A percentile compares a stretch with the other conserved stretches of the same genome.
Evolutionary conservation across 2,113 vertebrate species (phyloP).

Genomic region (Oreotrochilus melanogaster): DNA sequence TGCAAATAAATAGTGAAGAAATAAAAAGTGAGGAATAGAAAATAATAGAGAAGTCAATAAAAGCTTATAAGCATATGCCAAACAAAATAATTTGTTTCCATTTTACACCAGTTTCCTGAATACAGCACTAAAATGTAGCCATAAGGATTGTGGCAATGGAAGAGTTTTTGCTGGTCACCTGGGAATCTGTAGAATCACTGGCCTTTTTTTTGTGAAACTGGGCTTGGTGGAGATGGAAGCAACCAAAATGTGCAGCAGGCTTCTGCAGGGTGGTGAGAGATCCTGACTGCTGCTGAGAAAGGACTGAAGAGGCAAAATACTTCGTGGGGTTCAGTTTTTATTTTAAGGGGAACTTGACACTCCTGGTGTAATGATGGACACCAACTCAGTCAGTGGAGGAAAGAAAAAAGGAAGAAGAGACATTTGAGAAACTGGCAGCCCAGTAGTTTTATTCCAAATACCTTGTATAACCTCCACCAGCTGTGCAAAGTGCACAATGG

Average conservation of each 20-base stretch:
- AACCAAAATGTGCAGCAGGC: background rate
- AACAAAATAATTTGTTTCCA: background rate
- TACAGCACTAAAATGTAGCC: background rate
- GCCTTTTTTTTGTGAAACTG: background rate
- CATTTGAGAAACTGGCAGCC: background rate
- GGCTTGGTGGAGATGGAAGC: background rate
- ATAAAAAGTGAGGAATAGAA: background rate
- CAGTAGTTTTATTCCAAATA: background rate
- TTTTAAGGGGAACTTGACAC: background rate
- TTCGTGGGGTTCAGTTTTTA: background rate
- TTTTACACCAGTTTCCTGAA: background rate
- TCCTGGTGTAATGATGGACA: background rate
- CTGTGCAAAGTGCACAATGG: background rate
- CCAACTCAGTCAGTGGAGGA: background rate
- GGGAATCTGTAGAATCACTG: background rate
- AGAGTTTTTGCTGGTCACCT: background rate
- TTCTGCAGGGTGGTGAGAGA: background rate
- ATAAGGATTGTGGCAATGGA: background rate
- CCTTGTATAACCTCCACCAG: background rate
- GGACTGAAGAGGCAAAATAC: background rate
- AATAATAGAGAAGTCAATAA: background rate
- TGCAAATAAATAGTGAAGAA: background rate
- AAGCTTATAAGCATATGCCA: background rate
- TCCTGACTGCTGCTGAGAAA: rapidly evolving
- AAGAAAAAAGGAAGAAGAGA: background rate